Evolutionary conservation across 64 coral and sea anemone species (phyloP), one percentile per base, ranked within the genome.

Genomic region (Montipora efflorescens): DNA sequence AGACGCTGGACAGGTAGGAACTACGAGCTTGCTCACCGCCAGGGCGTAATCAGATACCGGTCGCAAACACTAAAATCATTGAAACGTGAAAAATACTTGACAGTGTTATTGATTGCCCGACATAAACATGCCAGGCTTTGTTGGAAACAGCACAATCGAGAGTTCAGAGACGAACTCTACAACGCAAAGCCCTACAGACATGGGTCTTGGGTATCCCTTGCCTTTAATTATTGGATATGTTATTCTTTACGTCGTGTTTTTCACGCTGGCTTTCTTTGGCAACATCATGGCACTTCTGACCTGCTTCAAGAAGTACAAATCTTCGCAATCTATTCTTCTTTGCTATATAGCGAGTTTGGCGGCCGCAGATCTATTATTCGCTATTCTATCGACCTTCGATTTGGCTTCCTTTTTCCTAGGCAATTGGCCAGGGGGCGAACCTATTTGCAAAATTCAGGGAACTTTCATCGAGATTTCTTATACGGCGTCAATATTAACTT

Each of bases 281-380:
- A 96, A 96, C 59, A 91, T 97, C 20, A 90, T 97, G 89, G 95
- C 92, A 0, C 43, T 97, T 36, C 19, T 97, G 28, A 97, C 95
- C 67, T 97, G 95, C 76, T 97, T 88, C 18, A 97, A 94, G 92
- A 97, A 94, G 59, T 97, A 97, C 51, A 81, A 77, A 21, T 81
- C 69, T 8, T 88, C 95, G 0, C 94, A 84, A 7, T 97, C 95
- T 0, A 97, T 97, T 89, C 89, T 97, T 7, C 89, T 97, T 4
- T 79, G 90, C 21, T 97, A 97, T 84, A 97, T 97, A 11, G 76
- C 95, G 7, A 97, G 95, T 69, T 71, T 97, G 7, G 95, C 95
- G 5, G 48, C 82, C 12, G 95, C 95, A 4, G 95, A 97, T 88
- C 78, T 97, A 28, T 79, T 97, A 12, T 94, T 97, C 21, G 91